phyloP scores from a whole-genome alignment of 2,113 vertebrate genomes.

The Blennius ocellaris region DNA sequence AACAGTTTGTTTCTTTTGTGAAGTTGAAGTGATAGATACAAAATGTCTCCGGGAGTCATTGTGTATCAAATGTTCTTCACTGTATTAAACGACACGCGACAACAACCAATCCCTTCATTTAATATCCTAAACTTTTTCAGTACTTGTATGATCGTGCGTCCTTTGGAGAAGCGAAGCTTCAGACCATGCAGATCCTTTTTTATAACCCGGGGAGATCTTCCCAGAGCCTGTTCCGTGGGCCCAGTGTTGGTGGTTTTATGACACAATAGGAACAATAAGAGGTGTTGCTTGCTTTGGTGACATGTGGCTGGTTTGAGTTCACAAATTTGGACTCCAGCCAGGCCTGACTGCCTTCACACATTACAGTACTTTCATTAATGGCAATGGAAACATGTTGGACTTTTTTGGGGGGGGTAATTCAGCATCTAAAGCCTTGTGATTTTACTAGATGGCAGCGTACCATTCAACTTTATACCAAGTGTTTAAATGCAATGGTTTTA shows the following conservation, averaged over 20 bases:
- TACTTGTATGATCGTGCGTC: neutral
- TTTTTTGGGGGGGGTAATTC: too few species aligned
- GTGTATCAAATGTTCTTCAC: too few species aligned
- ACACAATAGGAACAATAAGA: too few species aligned
- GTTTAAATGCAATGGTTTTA: neutral
- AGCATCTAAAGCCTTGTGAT: too few species aligned
- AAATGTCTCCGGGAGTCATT: neutral
- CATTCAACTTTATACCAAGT: neutral
- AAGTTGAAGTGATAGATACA: neutral
- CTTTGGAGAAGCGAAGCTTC: neutral
- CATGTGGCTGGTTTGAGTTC: too few species aligned
- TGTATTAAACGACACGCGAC: too few species aligned
- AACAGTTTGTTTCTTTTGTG: neutral
- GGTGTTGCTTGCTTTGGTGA: too few species aligned
- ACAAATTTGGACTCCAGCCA: too few species aligned
- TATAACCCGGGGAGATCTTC: neutral
- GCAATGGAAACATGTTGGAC: too few species aligned
- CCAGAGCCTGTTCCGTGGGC: neutral
- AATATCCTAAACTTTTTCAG: neutral
- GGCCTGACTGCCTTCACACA: too few species aligned
- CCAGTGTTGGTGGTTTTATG: slow-evolving; percentile 3
- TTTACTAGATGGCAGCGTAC: neutral
- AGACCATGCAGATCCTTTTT: neutral
- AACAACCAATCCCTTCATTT: neutral
- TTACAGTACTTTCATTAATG: too few species aligned